Evolutionary conservation across 2,113 vertebrate species (phyloP).

Genomic region (Neolamprologus tretocephalus): DNA sequence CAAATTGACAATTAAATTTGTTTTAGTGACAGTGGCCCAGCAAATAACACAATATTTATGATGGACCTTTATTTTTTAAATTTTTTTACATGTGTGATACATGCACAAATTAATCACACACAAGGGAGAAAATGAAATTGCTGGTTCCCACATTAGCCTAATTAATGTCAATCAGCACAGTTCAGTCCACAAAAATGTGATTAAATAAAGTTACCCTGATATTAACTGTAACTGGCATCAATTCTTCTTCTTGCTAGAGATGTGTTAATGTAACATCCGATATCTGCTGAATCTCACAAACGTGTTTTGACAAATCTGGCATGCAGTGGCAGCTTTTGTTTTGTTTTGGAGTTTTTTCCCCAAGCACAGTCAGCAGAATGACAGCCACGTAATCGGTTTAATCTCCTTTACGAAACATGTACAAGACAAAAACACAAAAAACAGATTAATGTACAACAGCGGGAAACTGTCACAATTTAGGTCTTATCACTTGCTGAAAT

Average conservation of each 20-base stretch:
- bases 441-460: background rate
- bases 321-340: background rate
- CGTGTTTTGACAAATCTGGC: constrained; percentile 20
- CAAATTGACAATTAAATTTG: background rate
- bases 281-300: constrained; percentile 1
- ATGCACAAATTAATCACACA: background rate
- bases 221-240: constrained; percentile 9
- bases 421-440: background rate
- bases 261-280: constrained; percentile 7
- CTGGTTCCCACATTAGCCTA: background rate
- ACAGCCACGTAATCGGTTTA: background rate
- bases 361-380: background rate
- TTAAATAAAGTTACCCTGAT: background rate
- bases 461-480: background rate
- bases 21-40: background rate
- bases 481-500: background rate
- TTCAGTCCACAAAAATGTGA: background rate
- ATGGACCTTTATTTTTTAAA: background rate
- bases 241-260: background rate
- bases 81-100: too few species aligned
- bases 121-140: background rate
- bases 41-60: background rate
- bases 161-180: background rate
- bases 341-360: background rate
- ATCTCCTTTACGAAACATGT: background rate